A percentile compares a stretch with the other conserved stretches of the same genome.
phyloP scores from a whole-genome alignment of 2,888 invertebrate genomes.

The Eupithecia exiguata region DNA sequence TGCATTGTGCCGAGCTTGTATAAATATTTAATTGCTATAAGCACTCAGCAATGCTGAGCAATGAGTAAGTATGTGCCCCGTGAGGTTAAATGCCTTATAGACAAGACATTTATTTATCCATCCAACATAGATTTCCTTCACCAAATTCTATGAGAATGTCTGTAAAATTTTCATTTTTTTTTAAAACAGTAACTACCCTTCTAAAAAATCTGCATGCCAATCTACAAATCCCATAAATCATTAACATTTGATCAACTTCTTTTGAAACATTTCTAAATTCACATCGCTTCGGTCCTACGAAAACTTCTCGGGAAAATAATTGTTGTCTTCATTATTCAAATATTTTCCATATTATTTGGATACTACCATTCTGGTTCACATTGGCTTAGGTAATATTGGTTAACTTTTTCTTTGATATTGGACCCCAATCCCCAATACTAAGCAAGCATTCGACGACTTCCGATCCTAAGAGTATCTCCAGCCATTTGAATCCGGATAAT shows the following conservation, averaged over 20 bases:
- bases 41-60: conserved; percentile 1
- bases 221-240: too few relatives aligned
- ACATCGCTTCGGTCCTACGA: neutral
- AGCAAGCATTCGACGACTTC: conserved; percentile 46
- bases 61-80: conserved; percentile 13
- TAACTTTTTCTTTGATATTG: neutral
- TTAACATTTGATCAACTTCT: neutral
- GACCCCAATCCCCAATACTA: neutral
- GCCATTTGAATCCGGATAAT: conserved; percentile 66
- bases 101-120: too few relatives aligned
- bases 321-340: neutral
- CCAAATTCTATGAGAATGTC: too few relatives aligned
- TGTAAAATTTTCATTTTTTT: too few relatives aligned
- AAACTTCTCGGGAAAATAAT: neutral
- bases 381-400: neutral
- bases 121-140: too few relatives aligned
- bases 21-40: conserved; percentile 65
- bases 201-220: too few relatives aligned
- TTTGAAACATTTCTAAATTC: neutral
- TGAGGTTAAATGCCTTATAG: too few relatives aligned
- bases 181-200: too few relatives aligned
- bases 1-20: conserved; percentile 61
- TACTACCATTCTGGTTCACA: neutral
- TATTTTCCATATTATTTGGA: neutral
- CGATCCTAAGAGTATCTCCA: conserved; percentile 40